Percentiles rank a stretch among this genome's conserved stretches.
phyloP scores from a whole-genome alignment of 1,140 invertebrate genomes.

The Caenorhabditis inopinata region DNA sequence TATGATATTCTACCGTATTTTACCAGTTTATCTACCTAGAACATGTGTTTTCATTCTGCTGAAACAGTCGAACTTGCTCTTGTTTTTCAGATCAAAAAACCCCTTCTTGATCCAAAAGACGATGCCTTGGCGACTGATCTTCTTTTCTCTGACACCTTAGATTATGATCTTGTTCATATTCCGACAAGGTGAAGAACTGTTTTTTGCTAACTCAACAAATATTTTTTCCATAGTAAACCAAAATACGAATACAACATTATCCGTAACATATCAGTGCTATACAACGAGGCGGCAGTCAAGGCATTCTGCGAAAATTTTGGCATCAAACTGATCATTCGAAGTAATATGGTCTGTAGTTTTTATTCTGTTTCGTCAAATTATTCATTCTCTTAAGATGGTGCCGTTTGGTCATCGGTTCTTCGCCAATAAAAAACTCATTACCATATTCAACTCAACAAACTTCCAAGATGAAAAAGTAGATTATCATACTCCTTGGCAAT shows the following conservation, averaged over 20 bases:
- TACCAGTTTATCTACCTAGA: no score
- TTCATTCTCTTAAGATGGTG: background rate
- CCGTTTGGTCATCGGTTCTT: constrained; percentile 1
- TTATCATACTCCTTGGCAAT: background rate
- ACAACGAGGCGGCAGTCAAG: background rate
- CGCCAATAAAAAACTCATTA: background rate
- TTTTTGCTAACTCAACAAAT: no score
- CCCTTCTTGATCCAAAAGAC: background rate
- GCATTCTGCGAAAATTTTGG: background rate
- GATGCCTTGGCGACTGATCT: background rate
- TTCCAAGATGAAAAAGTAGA: background rate
- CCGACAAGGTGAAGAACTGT: background rate
- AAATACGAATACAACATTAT: background rate
- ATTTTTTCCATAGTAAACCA: background rate
- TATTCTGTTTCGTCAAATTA: no score
- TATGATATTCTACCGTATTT: no score
- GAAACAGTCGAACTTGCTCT: no score
- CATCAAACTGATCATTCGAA: background rate
- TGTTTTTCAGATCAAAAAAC: background rate
- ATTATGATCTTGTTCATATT: background rate
- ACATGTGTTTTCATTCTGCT: no score
- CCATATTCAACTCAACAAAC: background rate
- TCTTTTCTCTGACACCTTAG: background rate
- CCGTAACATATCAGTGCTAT: background rate
- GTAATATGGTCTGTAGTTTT: background rate